Conservation (phyloP, 2,888 invertebrate species). For the Parnassius smintheus region DNA sequence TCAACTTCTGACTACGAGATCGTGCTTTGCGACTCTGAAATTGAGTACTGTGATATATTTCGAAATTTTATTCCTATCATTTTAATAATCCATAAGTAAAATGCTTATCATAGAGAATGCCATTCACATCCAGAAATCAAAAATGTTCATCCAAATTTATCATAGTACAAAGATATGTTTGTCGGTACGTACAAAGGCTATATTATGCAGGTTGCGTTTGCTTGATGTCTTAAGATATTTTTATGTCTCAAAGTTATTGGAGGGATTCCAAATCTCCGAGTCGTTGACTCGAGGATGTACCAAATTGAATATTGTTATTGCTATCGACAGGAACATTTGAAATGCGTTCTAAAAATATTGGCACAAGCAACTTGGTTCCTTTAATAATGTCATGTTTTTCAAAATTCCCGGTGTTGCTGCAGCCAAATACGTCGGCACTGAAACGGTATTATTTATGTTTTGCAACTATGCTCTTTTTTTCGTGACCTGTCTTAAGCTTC, state of each 20-base stretch:
- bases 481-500: no score
- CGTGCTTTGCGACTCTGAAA: no score
- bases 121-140: no score
- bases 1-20: no score
- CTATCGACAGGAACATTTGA: constrained; percentile 52
- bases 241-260: constrained; percentile 77
- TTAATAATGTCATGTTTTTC: constrained; percentile 22
- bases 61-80: no score
- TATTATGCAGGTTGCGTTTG: constrained; percentile 4
- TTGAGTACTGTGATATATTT: no score
- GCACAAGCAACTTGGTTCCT: constrained; percentile 22
- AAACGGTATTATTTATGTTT: neutral
- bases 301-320: constrained; percentile 46
- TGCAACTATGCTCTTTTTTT: neutral
- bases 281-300: constrained; percentile 66
- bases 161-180: neutral
- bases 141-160: no score
- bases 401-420: constrained; percentile 11
- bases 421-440: constrained; percentile 15
- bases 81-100: no score
- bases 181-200: constrained; percentile 1
- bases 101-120: no score
- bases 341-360: constrained; percentile 25
- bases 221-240: constrained; percentile 40
- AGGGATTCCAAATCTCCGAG: constrained; percentile 72